Evolutionary conservation across 2,797 vertebrate genomes (phyloP), one percentile per base, ranked within the genome.

Genomic region (Gallinago stenura): DNA sequence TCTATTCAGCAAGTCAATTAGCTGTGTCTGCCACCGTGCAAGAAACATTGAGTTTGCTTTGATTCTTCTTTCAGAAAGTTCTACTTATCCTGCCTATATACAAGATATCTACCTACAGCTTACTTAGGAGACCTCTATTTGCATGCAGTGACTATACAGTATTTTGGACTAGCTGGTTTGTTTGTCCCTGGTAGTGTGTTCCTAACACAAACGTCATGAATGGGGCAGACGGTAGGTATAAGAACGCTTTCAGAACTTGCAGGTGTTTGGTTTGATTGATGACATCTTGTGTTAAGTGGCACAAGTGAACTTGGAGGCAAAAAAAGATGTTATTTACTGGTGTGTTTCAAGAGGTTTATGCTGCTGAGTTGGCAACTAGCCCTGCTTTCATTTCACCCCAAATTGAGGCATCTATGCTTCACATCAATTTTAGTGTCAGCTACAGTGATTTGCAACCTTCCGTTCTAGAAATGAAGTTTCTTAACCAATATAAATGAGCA

Each of bases 141-240:
- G 48, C 33, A 31, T 4, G 9, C 2, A 0, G 15, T 60, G 17
- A 54, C 35, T 75, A 17, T 19, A 8, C 54, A 6, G 15, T 48
- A 15, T 51, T 87, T 81, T 48, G 28, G 19, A 86, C 75, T 6
- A 56, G 31, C 30, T 68, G 14, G 15, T 62, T 80, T 1, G 0
- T n/a, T 56, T 84, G 58, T 61, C 33, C 51, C 31, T 77, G 25
- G 9, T 25, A 3, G 1, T 4, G 10, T 58, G 15, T 9, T 85
- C 64, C 62, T n/a, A 61, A 50, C 20, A 57, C 17, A 84, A 33
- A 64, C 41, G 10, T 71, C 76, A 48, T 10, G 4, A 68, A n/a
- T 5, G 5, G 43, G n/a, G 26, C 5, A 5, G 53, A 35, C 0
- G 1, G 13, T 48, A 48, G 24, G 12, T 48, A 20, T 16, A 53